These are phyloP conservation scores for Shinisaurus crocodilurus DNA, from an alignment of 2,113 vertebrate genomes.

Conservation along the genomic window DNA sequence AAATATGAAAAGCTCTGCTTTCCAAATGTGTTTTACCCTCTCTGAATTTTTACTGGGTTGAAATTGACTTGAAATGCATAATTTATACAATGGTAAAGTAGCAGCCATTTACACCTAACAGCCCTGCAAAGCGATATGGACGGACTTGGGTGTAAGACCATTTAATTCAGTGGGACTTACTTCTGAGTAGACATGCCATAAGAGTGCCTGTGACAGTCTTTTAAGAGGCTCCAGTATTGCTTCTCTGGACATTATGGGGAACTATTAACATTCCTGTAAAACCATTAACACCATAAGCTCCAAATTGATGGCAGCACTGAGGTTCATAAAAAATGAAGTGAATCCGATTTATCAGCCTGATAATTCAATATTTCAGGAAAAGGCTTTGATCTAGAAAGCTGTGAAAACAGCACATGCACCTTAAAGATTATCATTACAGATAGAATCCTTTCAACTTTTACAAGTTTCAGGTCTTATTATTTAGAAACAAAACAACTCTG, in stretches of 20 bases:
- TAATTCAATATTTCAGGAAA: conserved; percentile 72
- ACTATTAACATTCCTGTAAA: conserved; percentile 77
- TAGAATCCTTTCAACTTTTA: conserved; percentile 73
- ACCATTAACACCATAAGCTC: conserved; percentile 70
- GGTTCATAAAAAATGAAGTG: conserved; percentile 74
- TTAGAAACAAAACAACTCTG: conserved; percentile 7
- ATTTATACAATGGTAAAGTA: conserved; percentile 4
- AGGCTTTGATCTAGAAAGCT: conserved; percentile 71
- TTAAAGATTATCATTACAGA: conserved; percentile 69
- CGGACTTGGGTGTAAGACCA: background rate
- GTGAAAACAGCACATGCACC: conserved; percentile 66
- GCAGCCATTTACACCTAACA: conserved; percentile 5
- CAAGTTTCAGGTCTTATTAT: conserved; percentile 45
- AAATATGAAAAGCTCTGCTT: conserved; percentile 21
- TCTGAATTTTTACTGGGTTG: conserved; percentile 33
- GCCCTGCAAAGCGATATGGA: background rate
- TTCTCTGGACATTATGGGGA: conserved; percentile 69
- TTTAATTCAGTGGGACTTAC: background rate
- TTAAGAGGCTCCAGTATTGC: conserved; percentile 51
- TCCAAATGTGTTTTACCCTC: conserved; percentile 25
- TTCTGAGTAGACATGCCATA: background rate
- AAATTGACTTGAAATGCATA: conserved; percentile 34
- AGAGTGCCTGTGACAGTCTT: conserved; percentile 25
- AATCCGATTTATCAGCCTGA: conserved; percentile 71
- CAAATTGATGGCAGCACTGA: conserved; percentile 69